Percentiles rank a stretch among this genome's conserved stretches.
Evolutionary conservation across 2,797 vertebrate species (phyloP).

Genomic region (Pipistrellus kuhlii): DNA sequence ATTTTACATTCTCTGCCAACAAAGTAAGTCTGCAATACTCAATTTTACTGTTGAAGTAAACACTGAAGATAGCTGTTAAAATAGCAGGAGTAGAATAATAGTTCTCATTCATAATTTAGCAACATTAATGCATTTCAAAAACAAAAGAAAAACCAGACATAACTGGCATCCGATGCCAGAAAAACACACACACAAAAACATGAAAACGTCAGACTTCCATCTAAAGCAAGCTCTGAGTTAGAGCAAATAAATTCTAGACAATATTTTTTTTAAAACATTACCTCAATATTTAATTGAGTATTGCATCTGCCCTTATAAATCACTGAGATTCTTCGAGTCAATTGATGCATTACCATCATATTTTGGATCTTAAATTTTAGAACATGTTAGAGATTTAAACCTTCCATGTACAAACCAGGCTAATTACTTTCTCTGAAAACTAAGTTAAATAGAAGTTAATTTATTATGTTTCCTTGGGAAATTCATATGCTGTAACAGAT

Average conservation of each 20-base stretch:
- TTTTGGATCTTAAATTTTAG: conserved; percentile 63
- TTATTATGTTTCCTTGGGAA: conserved; percentile 3
- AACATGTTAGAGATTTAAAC: conserved; percentile 23
- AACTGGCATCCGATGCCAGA: conserved; percentile 29
- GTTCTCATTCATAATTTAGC: conserved; percentile 27
- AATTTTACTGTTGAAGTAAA: conserved; percentile 39
- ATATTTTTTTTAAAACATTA: conserved; percentile 57
- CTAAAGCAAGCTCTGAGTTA: conserved; percentile 32
- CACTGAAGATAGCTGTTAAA: neutral
- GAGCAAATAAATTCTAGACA: conserved; percentile 32
- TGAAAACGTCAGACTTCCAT: neutral
- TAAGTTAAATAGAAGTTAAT: neutral
- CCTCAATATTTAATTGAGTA: conserved; percentile 24
- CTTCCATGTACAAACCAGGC: neutral
- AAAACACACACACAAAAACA: neutral
- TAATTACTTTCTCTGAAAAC: conserved; percentile 18
- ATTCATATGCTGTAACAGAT: neutral
- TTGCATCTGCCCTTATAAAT: conserved; percentile 24
- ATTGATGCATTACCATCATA: conserved; percentile 15
- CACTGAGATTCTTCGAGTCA: conserved; percentile 18
- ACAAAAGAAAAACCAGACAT: neutral
- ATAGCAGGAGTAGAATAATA: neutral
- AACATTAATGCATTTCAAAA: conserved; percentile 21
- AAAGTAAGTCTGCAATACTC: neutral
- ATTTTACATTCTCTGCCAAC: neutral